These are phyloP conservation scores for Helogale parvula DNA, from an alignment of 2,113 vertebrate species.

Conservation along the genomic window DNA sequence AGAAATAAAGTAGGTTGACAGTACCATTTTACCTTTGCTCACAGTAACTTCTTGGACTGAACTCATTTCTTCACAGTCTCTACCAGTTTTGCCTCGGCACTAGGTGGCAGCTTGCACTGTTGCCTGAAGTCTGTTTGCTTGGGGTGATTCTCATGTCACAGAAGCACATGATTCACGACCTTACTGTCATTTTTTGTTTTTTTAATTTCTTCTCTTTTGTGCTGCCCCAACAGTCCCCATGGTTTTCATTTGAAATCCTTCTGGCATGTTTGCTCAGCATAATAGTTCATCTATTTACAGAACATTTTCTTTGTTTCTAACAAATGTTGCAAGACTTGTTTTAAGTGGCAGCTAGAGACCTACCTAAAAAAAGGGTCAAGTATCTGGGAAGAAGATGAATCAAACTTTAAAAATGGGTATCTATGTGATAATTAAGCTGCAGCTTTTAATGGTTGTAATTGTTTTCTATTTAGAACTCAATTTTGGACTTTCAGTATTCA, in stretches of 20 bases:
- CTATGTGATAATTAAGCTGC: background rate
- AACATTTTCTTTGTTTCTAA: constrained; percentile 78
- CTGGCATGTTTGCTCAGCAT: constrained; percentile 76
- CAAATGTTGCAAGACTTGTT: constrained; percentile 78
- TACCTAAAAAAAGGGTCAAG: constrained; percentile 71
- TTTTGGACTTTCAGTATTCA: background rate
- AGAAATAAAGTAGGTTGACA: background rate
- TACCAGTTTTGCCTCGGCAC: background rate
- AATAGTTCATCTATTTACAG: constrained; percentile 79
- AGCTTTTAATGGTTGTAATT: background rate
- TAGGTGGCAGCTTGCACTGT: background rate
- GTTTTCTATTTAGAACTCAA: constrained; percentile 27
- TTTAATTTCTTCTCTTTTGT: constrained; percentile 57
- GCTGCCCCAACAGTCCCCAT: constrained; percentile 47
- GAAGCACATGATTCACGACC: constrained; percentile 60
- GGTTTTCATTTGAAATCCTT: constrained; percentile 76
- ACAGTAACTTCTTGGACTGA: background rate
- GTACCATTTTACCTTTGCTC: background rate
- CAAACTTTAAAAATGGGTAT: constrained; percentile 31
- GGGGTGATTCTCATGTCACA: constrained; percentile 30
- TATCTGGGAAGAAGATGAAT: constrained; percentile 33
- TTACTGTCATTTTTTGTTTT: background rate
- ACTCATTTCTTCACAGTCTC: background rate
- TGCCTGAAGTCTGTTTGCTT: constrained; percentile 62
- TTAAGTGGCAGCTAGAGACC: constrained; percentile 71